Percentiles rank a stretch among this genome's conserved stretches.
These are phyloP conservation scores for Gymnoscelis rufifasciata DNA, from an alignment of 2,888 invertebrate species.

Conservation along the genomic window DNA sequence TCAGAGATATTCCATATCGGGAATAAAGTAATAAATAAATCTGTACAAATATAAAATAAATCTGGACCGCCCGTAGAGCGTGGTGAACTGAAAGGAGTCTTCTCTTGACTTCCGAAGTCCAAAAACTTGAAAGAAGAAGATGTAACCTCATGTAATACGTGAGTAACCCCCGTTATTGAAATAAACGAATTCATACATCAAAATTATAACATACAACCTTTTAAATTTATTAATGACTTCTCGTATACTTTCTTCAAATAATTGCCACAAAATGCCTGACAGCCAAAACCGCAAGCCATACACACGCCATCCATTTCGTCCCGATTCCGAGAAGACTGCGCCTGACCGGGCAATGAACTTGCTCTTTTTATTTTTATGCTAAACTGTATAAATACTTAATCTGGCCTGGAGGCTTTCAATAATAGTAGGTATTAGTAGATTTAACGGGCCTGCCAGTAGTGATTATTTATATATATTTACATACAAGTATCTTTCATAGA, in stretches of 20 bases:
- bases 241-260: background rate
- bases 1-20: too few relatives aligned
- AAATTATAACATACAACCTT: background rate
- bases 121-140: too few relatives aligned
- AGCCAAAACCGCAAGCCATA: background rate
- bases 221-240: background rate
- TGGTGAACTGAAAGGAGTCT: too few relatives aligned
- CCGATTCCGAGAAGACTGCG: slow-evolving; percentile 64
- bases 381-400: slow-evolving; percentile 11
- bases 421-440: slow-evolving; percentile 1
- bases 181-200: too few relatives aligned
- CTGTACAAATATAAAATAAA: too few relatives aligned
- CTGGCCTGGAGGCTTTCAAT: slow-evolving; percentile 2
- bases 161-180: too few relatives aligned
- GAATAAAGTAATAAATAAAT: too few relatives aligned
- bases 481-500: too few relatives aligned
- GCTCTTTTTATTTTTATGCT: slow-evolving; percentile 43
- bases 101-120: too few relatives aligned
- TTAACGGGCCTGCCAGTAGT: background rate
- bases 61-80: too few relatives aligned
- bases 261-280: background rate
- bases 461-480: too few relatives aligned
- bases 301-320: slow-evolving; percentile 44
- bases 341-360: slow-evolving; percentile 57
- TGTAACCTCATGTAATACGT: too few relatives aligned